Conservation (phyloP, 2,888 invertebrate genomes). For the Scelioninae gen. 2 region DNA sequence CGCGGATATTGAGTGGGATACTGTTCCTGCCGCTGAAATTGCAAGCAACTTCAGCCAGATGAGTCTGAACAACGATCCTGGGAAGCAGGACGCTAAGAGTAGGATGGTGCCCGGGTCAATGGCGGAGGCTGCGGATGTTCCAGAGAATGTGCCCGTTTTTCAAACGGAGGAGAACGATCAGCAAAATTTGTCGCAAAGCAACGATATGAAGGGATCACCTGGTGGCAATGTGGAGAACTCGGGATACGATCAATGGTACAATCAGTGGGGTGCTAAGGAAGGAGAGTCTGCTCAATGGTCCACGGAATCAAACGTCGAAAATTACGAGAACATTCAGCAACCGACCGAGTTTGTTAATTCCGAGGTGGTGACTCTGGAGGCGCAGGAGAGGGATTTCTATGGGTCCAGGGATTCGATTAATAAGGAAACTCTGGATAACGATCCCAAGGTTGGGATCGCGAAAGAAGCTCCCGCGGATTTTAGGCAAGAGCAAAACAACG, state of each 20-base stretch:
- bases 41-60: constrained; percentile 67
- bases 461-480: constrained; percentile 61
- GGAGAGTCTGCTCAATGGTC: constrained; percentile 63
- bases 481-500: constrained; percentile 67
- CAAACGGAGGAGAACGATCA: constrained; percentile 29
- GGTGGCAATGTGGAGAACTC: constrained; percentile 56
- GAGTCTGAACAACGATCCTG: constrained; percentile 62
- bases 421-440: constrained; percentile 72
- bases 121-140: constrained; percentile 13
- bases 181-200: no score
- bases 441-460: constrained; percentile 63
- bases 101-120: constrained; percentile 21
- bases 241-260: constrained; percentile 73
- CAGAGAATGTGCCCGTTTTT: constrained; percentile 57
- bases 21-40: constrained; percentile 62
- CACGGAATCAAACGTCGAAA: constrained; percentile 70
- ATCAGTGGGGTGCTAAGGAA: constrained; percentile 63
- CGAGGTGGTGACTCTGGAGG: constrained; percentile 69
- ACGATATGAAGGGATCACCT: constrained; percentile 15
- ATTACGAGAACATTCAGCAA: constrained; percentile 72
- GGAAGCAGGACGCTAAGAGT: constrained; percentile 51
- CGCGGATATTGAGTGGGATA: constrained; percentile 63
- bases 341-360: constrained; percentile 70
- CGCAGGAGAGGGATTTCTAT: constrained; percentile 69
- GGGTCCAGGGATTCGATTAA: constrained; percentile 72